Evolutionary conservation across 2,113 vertebrate genomes (phyloP).

Genomic region (Brevimyrus niger): DNA sequence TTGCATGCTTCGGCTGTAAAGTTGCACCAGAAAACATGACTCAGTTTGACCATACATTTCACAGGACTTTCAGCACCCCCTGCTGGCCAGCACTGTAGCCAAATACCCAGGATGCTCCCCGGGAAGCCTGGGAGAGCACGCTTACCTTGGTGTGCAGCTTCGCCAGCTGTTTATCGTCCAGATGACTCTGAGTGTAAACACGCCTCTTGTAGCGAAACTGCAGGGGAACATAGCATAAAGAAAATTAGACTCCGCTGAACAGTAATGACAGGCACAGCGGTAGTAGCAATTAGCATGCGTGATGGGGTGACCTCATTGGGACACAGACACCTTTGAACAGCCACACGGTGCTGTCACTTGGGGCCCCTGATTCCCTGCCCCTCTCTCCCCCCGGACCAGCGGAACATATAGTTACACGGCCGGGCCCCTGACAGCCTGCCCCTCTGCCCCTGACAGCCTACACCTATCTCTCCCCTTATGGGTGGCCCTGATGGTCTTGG

Average conservation of each 20-base stretch:
- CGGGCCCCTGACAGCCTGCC: too few species aligned
- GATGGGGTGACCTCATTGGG: background rate
- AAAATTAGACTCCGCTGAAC: background rate
- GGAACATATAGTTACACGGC: too few species aligned
- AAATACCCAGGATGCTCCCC: background rate
- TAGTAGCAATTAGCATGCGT: background rate
- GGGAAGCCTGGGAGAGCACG: background rate
- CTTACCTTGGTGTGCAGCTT: conserved; percentile 93
- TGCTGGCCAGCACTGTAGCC: background rate
- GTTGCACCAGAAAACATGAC: background rate
- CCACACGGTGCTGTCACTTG: background rate
- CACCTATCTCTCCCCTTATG: too few species aligned
- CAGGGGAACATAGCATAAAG: conserved; percentile 15
- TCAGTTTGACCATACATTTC: background rate
- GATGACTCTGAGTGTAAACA: conserved; percentile 83
- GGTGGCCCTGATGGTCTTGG: background rate
- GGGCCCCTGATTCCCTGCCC: background rate
- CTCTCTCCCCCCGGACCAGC: too few species aligned
- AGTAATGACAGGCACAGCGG: background rate
- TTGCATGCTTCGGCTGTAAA: background rate
- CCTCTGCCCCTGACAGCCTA: too few species aligned
- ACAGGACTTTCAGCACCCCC: background rate
- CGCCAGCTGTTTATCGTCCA: conserved; percentile 94
- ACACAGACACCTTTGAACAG: background rate
- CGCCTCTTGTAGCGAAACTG: conserved; percentile 96